These are phyloP conservation scores for Pseudochromis fuscus DNA, from an alignment of 2,797 vertebrate genomes.

Conservation along the genomic window DNA sequence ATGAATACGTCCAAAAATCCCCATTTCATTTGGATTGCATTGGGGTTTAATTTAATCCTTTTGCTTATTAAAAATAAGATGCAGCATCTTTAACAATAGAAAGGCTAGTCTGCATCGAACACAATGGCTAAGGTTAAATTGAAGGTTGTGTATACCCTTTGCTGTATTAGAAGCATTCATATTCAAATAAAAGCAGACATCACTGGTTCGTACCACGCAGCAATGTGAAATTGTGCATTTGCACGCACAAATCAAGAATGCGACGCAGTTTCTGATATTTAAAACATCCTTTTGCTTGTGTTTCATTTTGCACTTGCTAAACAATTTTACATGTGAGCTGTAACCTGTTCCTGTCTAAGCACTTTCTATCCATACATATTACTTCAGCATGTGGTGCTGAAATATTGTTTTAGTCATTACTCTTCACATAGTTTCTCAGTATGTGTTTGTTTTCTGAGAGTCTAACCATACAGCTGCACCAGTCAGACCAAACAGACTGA, in stretches of 20 bases:
- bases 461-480: neutral
- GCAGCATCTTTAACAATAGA: constrained; percentile 85
- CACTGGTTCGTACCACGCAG: constrained; percentile 57
- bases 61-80: constrained; percentile 85
- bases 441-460: constrained; percentile 3
- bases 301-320: constrained; percentile 40
- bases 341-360: constrained; percentile 18
- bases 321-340: constrained; percentile 15
- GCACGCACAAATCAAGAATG: constrained; percentile 53
- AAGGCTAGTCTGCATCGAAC: constrained; percentile 80
- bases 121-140: constrained; percentile 89
- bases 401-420: constrained; percentile 12
- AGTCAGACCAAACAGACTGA: neutral
- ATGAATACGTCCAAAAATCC: constrained; percentile 85
- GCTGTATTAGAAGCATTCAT: constrained; percentile 82
- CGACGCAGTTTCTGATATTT: constrained; percentile 48
- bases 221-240: constrained; percentile 62
- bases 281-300: constrained; percentile 23
- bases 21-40: constrained; percentile 85
- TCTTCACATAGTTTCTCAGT: neutral
- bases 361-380: constrained; percentile 20
- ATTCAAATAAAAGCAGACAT: constrained; percentile 81
- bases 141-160: constrained; percentile 84
- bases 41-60: constrained; percentile 87
- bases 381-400: neutral